Conservation (phyloP, 2,797 vertebrate genomes). For the Triplophysa yarkandensis region DNA sequence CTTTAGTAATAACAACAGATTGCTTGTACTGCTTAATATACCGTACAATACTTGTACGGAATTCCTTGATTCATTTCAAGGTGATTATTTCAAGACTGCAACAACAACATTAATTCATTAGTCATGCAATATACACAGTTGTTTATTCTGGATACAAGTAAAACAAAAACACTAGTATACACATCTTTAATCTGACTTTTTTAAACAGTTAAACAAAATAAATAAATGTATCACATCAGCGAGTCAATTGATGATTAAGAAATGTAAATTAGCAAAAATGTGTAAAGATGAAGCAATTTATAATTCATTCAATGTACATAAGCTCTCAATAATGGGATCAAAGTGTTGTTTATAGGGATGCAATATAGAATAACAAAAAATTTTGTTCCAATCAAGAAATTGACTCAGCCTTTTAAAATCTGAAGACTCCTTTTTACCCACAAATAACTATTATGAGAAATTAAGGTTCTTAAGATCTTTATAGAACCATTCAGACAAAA, state of each 20-base stretch:
- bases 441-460: no score
- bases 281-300: no score
- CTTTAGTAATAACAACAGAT: constrained; percentile 64
- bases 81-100: constrained; percentile 62
- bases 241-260: background rate
- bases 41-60: constrained; percentile 62
- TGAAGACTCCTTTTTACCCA: no score
- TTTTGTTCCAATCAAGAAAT: no score
- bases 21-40: constrained; percentile 61
- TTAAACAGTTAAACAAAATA: background rate
- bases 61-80: constrained; percentile 54
- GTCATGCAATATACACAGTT: background rate
- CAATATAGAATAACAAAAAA: no score
- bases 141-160: background rate
- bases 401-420: no score
- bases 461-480: no score
- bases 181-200: background rate
- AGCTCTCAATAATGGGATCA: no score
- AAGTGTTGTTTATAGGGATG: no score
- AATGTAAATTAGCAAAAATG: no score
- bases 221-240: background rate
- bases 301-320: no score
- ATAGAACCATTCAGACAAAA: no score
- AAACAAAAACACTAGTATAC: background rate
- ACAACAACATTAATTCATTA: constrained; percentile 1